Conservation (phyloP, 2,888 invertebrate species). For the Aquatica leii region DNA sequence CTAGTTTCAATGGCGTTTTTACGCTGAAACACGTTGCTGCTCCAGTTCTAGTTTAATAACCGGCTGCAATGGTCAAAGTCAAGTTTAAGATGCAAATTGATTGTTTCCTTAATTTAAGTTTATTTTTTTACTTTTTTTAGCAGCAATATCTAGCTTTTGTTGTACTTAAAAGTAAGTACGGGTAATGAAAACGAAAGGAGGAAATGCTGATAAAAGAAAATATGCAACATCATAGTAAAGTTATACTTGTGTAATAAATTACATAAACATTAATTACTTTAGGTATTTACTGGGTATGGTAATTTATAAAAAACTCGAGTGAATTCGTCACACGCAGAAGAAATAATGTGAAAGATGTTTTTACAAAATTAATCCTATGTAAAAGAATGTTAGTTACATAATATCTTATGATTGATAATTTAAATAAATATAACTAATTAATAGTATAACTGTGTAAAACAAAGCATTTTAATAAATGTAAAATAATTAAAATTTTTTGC, state of each 20-base stretch:
- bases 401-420: too few species aligned
- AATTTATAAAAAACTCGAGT: slow-evolving; percentile 13
- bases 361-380: too few species aligned
- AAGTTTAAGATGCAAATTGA: background rate
- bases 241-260: slow-evolving; percentile 17
- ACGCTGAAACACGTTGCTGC: background rate
- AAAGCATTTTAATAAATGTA: too few species aligned
- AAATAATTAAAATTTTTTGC: too few species aligned
- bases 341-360: too few species aligned
- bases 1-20: slow-evolving; percentile 14
- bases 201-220: slow-evolving; percentile 20
- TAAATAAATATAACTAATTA: too few species aligned
- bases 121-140: background rate
- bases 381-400: too few species aligned
- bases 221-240: slow-evolving; percentile 13
- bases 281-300: slow-evolving; percentile 17
- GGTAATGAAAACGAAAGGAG: slow-evolving; percentile 17
- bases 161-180: too few species aligned
- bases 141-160: too few species aligned
- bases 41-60: background rate
- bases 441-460: too few species aligned
- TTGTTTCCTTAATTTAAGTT: background rate
- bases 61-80: background rate
- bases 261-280: slow-evolving; percentile 26
- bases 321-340: background rate